A percentile compares a stretch with the other conserved stretches of the same genome.
Conservation (phyloP, 1,140 invertebrate species). For the Pollicipes pollicipes region DNA sequence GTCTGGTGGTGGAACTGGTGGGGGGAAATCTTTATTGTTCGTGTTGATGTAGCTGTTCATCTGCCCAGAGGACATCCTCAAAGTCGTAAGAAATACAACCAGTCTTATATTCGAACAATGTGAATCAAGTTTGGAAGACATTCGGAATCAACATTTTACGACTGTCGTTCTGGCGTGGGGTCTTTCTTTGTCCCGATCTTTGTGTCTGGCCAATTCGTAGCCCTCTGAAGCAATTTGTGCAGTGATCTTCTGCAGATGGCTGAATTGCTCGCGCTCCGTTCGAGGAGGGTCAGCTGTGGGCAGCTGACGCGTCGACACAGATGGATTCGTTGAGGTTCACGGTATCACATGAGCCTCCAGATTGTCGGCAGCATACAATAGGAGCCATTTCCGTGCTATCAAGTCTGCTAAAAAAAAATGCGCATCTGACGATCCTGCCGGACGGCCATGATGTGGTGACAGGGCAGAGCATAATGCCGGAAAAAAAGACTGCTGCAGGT, state of each 20-base stretch:
- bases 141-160: no score
- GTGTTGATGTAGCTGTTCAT: no score
- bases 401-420: not conserved
- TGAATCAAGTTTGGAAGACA: no score
- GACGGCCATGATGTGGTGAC: not conserved
- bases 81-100: no score
- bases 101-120: no score
- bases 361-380: not conserved
- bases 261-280: not conserved
- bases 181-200: no score
- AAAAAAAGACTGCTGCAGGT: no score
- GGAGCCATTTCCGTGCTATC: conserved; percentile 3
- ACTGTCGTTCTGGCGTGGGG: no score
- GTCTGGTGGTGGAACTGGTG: no score
- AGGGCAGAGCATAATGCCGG: not conserved
- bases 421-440: not conserved
- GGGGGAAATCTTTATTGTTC: no score
- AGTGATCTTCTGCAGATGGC: not conserved
- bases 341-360: not conserved
- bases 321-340: not conserved
- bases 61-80: no score
- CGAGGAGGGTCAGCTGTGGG: not conserved
- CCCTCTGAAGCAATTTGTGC: not conserved
- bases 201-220: not conserved
- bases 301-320: not conserved